Evolutionary conservation across 2,888 invertebrate species (phyloP).

Genomic region (Saturnia pavonia): DNA sequence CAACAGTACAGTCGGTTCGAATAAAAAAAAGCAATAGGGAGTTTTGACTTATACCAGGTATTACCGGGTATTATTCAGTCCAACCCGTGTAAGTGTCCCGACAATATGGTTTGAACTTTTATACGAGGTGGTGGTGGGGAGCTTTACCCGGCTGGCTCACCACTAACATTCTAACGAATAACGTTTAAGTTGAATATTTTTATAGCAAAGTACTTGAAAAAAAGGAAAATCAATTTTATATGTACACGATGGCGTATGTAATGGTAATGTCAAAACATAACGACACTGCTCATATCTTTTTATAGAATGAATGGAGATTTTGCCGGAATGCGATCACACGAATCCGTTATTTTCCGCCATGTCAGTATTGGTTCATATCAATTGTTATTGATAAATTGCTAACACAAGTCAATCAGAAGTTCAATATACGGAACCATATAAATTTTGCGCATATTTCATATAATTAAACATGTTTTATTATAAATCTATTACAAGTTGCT

Average conservation of each 20-base stretch:
- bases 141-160: no score
- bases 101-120: no score
- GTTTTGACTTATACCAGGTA: no score
- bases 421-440: no score
- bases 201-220: background rate
- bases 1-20: no score
- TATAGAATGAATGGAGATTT: constrained; percentile 16
- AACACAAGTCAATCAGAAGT: background rate
- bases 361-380: constrained; percentile 17
- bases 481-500: no score
- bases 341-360: constrained; percentile 11
- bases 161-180: background rate
- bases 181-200: background rate
- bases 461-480: no score
- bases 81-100: no score
- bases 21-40: no score
- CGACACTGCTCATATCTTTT: background rate
- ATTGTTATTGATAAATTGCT: constrained; percentile 16
- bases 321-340: constrained; percentile 12
- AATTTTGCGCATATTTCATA: no score
- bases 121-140: no score
- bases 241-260: background rate
- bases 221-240: background rate
- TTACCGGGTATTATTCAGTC: no score
- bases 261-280: constrained; percentile 17